A percentile compares a stretch with the other conserved stretches of the same genome.
These are phyloP conservation scores for Aeoliscus strigatus DNA, from an alignment of 2,797 vertebrate genomes.

Conservation along the genomic window DNA sequence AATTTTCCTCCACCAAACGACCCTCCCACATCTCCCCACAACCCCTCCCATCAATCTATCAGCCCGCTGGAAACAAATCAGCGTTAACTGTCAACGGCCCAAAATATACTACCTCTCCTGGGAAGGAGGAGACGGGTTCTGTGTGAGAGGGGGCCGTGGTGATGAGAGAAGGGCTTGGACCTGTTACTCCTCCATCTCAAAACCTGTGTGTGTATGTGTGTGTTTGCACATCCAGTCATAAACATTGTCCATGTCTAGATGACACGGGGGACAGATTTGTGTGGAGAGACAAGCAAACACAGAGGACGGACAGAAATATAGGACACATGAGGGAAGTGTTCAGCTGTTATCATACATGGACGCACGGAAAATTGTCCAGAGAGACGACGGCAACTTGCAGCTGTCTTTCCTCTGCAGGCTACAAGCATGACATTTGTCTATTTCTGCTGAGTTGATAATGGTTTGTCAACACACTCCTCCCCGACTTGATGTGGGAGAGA, in stretches of 20 bases:
- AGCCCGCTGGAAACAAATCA: conserved; percentile 63
- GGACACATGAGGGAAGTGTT: conserved; percentile 34
- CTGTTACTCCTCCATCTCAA: conserved; percentile 10
- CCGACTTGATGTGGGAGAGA: conserved; percentile 11
- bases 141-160: conserved; percentile 10
- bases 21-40: conserved; percentile 5
- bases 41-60: conserved; percentile 66
- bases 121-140: conserved; percentile 8
- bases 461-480: conserved; percentile 62
- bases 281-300: conserved; percentile 21
- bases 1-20: conserved; percentile 70
- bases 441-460: conserved; percentile 72
- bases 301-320: conserved; percentile 31
- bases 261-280: conserved; percentile 32
- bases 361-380: conserved; percentile 38
- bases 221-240: conserved; percentile 17
- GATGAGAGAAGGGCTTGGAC: conserved; percentile 19
- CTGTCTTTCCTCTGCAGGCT: too few species aligned
- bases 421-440: conserved; percentile 65
- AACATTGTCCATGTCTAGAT: conserved; percentile 38
- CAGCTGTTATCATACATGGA: conserved; percentile 25
- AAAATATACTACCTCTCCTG: conserved; percentile 52
- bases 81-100: conserved; percentile 43
- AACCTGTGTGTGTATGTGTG: conserved; percentile 11
- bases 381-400: too few species aligned